Evolutionary conservation across 2,888 invertebrate species (phyloP), one percentile per base, ranked within the genome.

Genomic region (Hydropsyche betteni): DNA sequence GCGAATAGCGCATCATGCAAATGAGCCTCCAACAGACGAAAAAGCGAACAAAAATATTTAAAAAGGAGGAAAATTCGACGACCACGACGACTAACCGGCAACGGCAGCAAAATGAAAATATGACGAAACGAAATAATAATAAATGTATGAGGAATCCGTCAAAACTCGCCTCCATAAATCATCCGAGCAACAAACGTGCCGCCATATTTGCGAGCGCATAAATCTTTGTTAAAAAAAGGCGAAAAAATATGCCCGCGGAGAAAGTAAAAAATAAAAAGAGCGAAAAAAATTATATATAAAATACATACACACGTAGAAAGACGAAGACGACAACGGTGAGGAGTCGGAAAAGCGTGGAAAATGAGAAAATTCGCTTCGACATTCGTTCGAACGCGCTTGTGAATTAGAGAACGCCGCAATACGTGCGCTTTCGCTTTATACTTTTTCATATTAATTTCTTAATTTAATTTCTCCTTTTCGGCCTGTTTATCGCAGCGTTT

Each of bases 91-190:
- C 58, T 24, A 64, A 34, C 64, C 55, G 64, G 44, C 44, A 44
- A 44, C 44, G 44, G 44, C 44, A 36, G 24, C 64, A 64, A 64
- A 64, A 64, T 64, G 64, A 64, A 64, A 64, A 64, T 64, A 64
- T 34, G 64, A 64, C 64, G 64, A 70, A 70, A 70, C 44, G 53
- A 70, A 70, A 70, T 51, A 70, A 70, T 70, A 70, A 70, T 70
- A 70, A 70, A 70, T 70, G 70, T 70, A 70, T 70, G 70, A 79
- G 79, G 76, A 77, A 79, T 79, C 76, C 79, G 77, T 79, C 79
- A 79, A 77, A 79, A 79, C 74, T 79, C 77, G 61, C 79, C 64
- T 73, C 68, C 76, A 79, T 79, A 79, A 79, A 79, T 79, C 79
- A 79, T 73, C 72, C 69, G 44, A 38, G 50, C 44, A 71, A 76